Evolutionary conservation across 2,113 vertebrate species (phyloP).

Genomic region (Progne subis): DNA sequence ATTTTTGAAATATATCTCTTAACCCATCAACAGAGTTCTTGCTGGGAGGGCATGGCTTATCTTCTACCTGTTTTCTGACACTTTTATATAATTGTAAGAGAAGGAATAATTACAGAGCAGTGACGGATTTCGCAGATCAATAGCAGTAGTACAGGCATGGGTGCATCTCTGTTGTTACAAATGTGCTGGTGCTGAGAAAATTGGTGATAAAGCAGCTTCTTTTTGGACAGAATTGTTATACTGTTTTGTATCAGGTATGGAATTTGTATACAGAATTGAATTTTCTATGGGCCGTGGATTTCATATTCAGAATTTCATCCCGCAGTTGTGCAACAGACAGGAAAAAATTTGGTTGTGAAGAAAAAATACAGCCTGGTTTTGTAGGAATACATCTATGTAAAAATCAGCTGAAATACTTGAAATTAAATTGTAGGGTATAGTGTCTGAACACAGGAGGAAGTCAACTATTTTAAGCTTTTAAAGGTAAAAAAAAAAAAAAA

Average conservation of each 20-base stretch:
- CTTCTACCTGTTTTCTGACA: background rate
- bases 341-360: background rate
- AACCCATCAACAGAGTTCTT: background rate
- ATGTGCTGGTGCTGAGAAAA: background rate
- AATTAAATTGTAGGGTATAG: background rate
- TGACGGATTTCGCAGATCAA: background rate
- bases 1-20: background rate
- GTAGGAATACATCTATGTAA: background rate
- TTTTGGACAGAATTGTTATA: fast-evolving
- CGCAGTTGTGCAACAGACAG: background rate
- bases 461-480: background rate
- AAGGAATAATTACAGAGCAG: background rate
- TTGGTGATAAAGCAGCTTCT: background rate
- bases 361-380: background rate
- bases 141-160: background rate
- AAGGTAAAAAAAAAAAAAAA: background rate
- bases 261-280: background rate
- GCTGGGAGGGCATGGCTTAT: background rate
- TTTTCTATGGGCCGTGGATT: background rate
- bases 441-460: background rate
- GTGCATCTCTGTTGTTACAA: background rate
- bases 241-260: background rate
- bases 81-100: background rate
- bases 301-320: background rate
- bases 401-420: background rate